Base-by-base conservation (phyloP, 2,888 invertebrate species). In the Iphiclides podalirius region DNA sequence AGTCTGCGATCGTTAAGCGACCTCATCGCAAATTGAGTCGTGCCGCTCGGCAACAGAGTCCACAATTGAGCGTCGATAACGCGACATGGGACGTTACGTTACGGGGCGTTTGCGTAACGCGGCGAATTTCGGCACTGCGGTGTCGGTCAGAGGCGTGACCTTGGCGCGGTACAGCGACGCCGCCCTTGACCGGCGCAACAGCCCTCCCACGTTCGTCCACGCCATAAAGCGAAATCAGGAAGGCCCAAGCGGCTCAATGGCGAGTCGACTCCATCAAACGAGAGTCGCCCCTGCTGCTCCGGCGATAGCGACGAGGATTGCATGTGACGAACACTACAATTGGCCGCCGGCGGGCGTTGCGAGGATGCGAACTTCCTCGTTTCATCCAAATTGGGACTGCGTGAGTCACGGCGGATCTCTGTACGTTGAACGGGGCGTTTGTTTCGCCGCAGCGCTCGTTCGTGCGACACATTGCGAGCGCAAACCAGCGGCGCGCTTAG, bases 181-280 rank as follows among this genome's bases (percentile, higher is more conserved):
- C 52, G 67, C 61, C 68, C 69, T 67, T 69, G 68, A 69, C 66
- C 64, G 57, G 57, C 54, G 58, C 57, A 57, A 54, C 33, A 38
- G 41, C 35, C 41, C 17, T 47, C 61, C 66, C 63, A 63, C 63
- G 60, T 60, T 55, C 59, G 26, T 17, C 42, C 52, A 55, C 39
- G 46, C 59, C 59, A 58, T 59, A 60, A 57, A 57, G 58, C 57
- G n/a, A n/a, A n/a, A n/a, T n/a, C n/a, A n/a, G n/a, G n/a, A n/a
- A n/a, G n/a, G n/a, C n/a, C n/a, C n/a, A n/a, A n/a, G n/a, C n/a
- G n/a, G n/a, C n/a, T n/a, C n/a, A n/a, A 20, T 6, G 6, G 4
- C 3, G 20, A 20, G 4, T 20, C 20, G 20, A 20, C 20, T 4
- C 20, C 20, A 20, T 4, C 20, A 4, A 20, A 4, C 20, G 4